Conservation (phyloP, 2,888 invertebrate genomes). For the Acronicta aceris region DNA sequence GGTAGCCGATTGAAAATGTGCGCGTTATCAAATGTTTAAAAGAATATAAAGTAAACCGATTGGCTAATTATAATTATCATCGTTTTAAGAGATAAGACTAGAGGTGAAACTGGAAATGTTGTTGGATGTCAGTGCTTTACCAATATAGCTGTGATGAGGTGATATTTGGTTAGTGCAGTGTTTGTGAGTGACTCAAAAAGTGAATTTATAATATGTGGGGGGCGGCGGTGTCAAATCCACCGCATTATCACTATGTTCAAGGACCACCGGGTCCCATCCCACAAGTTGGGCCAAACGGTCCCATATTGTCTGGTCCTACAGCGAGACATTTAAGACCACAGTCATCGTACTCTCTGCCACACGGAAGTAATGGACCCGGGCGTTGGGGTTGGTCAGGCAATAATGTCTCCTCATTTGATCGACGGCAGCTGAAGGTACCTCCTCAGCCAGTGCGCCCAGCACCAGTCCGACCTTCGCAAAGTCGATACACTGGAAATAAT, state of each 20-base stretch:
- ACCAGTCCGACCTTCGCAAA: conserved; percentile 77
- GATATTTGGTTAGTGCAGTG: conserved; percentile 74
- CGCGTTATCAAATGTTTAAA: conserved; percentile 75
- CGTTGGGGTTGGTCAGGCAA: conserved; percentile 89
- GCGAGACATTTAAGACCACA: conserved; percentile 81
- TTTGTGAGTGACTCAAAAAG: conserved; percentile 66
- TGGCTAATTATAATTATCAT: conserved; percentile 77
- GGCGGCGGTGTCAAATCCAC: conserved; percentile 83
- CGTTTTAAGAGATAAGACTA: conserved; percentile 73
- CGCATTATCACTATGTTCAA: conserved; percentile 84
- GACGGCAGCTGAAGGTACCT: conserved; percentile 83
- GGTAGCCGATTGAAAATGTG: conserved; percentile 70
- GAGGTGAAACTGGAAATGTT: conserved; percentile 72
- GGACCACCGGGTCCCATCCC: conserved; percentile 73
- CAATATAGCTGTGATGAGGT: conserved; percentile 77
- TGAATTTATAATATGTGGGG: conserved; percentile 82
- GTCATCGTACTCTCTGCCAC: conserved; percentile 88
- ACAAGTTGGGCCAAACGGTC: conserved; percentile 78
- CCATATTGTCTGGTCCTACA: conserved; percentile 78
- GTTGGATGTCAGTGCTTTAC: conserved; percentile 75
- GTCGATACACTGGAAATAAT: conserved; percentile 75
- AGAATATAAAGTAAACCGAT: conserved; percentile 72
- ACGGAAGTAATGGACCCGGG: conserved; percentile 88
- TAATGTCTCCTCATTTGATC: conserved; percentile 86
- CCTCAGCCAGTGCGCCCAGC: conserved; percentile 83